phyloP scores from a whole-genome alignment of 2,888 invertebrate genomes.

The Xanthia togata region DNA sequence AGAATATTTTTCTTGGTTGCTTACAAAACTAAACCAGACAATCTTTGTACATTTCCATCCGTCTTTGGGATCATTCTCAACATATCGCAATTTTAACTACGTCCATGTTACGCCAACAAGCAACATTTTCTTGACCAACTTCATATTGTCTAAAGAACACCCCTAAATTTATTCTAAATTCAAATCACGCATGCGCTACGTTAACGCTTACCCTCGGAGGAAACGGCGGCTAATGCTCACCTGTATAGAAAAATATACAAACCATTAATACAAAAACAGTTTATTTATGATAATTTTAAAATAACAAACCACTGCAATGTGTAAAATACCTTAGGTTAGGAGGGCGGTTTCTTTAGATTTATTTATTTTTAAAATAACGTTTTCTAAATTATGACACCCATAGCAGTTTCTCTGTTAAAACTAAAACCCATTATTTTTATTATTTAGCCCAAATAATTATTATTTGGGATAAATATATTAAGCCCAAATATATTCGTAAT shows the following conservation, averaged over 20 bases:
- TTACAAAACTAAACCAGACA: neutral
- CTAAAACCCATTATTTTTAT: neutral
- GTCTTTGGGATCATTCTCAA: too few species aligned
- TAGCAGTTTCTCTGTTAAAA: neutral
- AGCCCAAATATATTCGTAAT: too few species aligned
- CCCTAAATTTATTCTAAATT: neutral
- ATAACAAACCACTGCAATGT: neutral
- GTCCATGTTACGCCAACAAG: neutral
- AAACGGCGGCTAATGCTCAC: conserved; percentile 26
- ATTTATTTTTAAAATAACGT: neutral
- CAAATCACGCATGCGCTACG: neutral
- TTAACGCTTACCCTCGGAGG: conserved; percentile 9
- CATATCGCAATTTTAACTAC: neutral
- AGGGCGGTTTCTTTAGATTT: neutral
- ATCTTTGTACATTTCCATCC: neutral
- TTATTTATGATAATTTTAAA: neutral
- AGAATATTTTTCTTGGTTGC: neutral
- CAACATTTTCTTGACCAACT: neutral
- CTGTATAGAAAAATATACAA: conserved; percentile 18
- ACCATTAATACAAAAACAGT: neutral
- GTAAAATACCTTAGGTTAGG: neutral
- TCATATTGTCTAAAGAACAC: too few species aligned
- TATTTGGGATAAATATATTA: too few species aligned
- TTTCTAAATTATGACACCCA: neutral
- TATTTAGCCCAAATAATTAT: neutral